These are phyloP conservation scores for Bubo scandiacus DNA, from an alignment of 2,113 vertebrate genomes.

Conservation along the genomic window DNA sequence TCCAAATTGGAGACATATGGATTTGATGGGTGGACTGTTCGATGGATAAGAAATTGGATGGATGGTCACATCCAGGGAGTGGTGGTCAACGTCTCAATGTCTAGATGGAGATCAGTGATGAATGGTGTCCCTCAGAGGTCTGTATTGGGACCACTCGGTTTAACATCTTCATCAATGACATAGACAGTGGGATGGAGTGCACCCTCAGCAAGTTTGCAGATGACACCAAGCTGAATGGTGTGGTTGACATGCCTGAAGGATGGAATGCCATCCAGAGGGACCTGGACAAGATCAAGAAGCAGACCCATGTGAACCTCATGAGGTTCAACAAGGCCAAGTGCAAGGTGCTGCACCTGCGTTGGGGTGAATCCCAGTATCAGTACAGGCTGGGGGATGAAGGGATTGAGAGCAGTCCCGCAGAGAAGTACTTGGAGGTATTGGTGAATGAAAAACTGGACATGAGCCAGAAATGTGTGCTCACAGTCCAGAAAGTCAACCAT, in stretches of 20 bases:
- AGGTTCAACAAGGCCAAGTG: background rate
- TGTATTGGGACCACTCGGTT: no score
- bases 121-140: background rate
- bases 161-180: background rate
- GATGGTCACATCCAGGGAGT: background rate
- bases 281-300: background rate
- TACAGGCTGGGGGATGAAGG: background rate
- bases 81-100: no score
- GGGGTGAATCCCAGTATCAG: background rate
- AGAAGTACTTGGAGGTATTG: background rate
- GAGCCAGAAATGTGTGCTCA: accelerated
- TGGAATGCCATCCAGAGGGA: no score
- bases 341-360: background rate
- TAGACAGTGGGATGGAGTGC: background rate
- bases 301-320: background rate
- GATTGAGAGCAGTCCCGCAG: background rate
- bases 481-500: background rate
- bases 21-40: background rate
- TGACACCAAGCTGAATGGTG: background rate
- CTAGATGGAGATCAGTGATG: background rate
- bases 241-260: background rate
- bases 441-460: background rate
- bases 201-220: background rate
- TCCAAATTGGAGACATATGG: background rate
- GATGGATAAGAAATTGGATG: background rate